phyloP scores from a whole-genome alignment of 2,888 invertebrate species.

The Mactromeris polynyma region DNA sequence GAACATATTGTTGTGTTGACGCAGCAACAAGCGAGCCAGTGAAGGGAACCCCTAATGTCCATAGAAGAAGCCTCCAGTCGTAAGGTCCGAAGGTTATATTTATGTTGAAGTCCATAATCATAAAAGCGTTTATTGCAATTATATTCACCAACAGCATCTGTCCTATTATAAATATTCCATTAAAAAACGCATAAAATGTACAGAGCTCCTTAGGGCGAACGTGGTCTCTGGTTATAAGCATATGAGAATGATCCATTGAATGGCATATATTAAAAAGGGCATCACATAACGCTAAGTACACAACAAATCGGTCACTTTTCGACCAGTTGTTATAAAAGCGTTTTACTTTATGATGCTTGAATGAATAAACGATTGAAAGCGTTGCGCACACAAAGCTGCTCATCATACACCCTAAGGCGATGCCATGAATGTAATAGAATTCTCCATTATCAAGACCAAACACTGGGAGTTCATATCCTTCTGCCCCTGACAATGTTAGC shows the following conservation, averaged over 20 bases:
- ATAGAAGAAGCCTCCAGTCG: slow-evolving; percentile 59
- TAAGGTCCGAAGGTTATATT: slow-evolving; percentile 54
- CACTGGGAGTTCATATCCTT: slow-evolving; percentile 60
- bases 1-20: not conserved
- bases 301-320: slow-evolving; percentile 64
- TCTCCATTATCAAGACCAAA: slow-evolving; percentile 58
- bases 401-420: slow-evolving; percentile 60
- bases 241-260: slow-evolving; percentile 61
- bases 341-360: slow-evolving; percentile 42
- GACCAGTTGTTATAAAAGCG: slow-evolving; percentile 59
- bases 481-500: slow-evolving; percentile 25
- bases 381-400: slow-evolving; percentile 55
- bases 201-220: slow-evolving; percentile 62
- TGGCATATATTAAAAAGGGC: slow-evolving; percentile 63
- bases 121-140: slow-evolving; percentile 65
- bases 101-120: slow-evolving; percentile 60
- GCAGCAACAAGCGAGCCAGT: slow-evolving; percentile 44
- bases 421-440: slow-evolving; percentile 57
- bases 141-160: slow-evolving; percentile 67
- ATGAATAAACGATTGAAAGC: slow-evolving; percentile 48
- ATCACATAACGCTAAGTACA: slow-evolving; percentile 67
- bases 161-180: slow-evolving; percentile 61
- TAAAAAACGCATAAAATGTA: slow-evolving; percentile 64
- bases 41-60: slow-evolving; percentile 63
- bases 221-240: slow-evolving; percentile 59